Base-by-base conservation (phyloP, 2,113 vertebrate species). In the Craseonycteris thonglongyai region DNA sequence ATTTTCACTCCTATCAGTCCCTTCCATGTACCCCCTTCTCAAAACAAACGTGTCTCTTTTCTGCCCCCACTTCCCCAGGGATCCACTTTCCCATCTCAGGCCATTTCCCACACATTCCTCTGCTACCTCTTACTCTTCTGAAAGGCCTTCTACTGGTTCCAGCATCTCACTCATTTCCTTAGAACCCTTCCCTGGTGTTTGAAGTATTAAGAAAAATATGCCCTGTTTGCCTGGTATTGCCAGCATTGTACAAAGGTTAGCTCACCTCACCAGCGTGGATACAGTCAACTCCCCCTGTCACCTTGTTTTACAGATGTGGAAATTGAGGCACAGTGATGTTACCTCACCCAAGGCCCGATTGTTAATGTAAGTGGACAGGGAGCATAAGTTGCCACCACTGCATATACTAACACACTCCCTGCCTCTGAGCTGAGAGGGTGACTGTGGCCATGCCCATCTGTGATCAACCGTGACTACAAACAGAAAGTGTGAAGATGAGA, bases 1-100 rank as follows among this genome's bases (percentile, higher is more conserved):
- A 47, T 26, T 72, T 63, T 58, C 6, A 13, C 7, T n/a, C 5
- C 19, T 24, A 3, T 16, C 40, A 2, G 12, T 16, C 15, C 4
- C 6, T 28, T 22, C 38, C 0, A 2, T 21, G 33, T 14, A 74
- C 10, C 22, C 15, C 1, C 54, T 11, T 38, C 40, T 82, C 14
- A 16, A 22, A 19, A 47, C 56, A 49, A 2, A 22, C 3, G 14
- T 49, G 26, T 6, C 49, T 40, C 30, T 16, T 80, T 58, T 40
- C 40, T 59, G 7, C 1, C 1, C 15, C 3, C 14, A 2, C n/a
- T n/a, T n/a, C 49, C 12, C 0, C 0, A 15, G 2, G 61, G 22
- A 38, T 51, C 35, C n/a, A 9, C 47, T n/a, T 26, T n/a, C 61
- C 51, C 68, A 6, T 7, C 14, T 69, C 28, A 13, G 28, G 6